Conservation (phyloP, 2,888 invertebrate species). For the Sericinus montela region DNA sequence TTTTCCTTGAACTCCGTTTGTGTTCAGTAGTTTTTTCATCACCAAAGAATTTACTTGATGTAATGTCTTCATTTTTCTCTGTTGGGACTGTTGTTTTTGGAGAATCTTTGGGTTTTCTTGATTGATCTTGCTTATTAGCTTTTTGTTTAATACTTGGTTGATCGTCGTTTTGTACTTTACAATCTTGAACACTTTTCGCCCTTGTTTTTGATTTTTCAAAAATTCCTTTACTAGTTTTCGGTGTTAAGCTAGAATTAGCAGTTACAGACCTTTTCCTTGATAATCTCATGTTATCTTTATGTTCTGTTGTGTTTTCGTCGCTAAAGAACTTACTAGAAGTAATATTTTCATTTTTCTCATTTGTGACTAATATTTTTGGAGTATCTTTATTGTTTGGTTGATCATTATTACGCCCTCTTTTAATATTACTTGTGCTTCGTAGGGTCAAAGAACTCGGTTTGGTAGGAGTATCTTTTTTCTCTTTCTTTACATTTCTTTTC, state of each 20-base stretch:
- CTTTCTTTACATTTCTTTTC: neutral
- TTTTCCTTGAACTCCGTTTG: conserved; percentile 29
- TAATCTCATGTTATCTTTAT: conserved; percentile 17
- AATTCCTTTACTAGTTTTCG: conserved; percentile 1
- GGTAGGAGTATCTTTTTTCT: neutral
- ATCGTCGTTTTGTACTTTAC: no score
- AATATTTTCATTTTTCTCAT: conserved; percentile 12
- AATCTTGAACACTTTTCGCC: conserved; percentile 27
- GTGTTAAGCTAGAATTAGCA: conserved; percentile 24
- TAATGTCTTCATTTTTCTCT: conserved; percentile 12
- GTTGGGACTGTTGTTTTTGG: conserved; percentile 13
- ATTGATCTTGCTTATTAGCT: conserved; percentile 1
- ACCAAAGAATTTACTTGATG: conserved; percentile 14
- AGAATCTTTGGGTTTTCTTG: conserved; percentile 5
- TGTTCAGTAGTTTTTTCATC: neutral
- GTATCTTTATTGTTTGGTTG: no score
- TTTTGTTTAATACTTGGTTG: neutral
- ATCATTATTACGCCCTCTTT: conserved; percentile 12
- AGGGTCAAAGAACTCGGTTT: conserved; percentile 1
- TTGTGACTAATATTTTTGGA: conserved; percentile 13
- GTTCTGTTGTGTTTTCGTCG: neutral
- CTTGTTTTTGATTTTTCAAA: conserved; percentile 31
- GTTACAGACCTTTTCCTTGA: conserved; percentile 39
- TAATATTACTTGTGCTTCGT: conserved; percentile 16
- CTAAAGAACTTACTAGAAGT: conserved; percentile 14